A percentile compares a stretch with the other conserved stretches of the same genome.
Conservation (phyloP, 1,140 invertebrate genomes). For the Augochlora pura region DNA sequence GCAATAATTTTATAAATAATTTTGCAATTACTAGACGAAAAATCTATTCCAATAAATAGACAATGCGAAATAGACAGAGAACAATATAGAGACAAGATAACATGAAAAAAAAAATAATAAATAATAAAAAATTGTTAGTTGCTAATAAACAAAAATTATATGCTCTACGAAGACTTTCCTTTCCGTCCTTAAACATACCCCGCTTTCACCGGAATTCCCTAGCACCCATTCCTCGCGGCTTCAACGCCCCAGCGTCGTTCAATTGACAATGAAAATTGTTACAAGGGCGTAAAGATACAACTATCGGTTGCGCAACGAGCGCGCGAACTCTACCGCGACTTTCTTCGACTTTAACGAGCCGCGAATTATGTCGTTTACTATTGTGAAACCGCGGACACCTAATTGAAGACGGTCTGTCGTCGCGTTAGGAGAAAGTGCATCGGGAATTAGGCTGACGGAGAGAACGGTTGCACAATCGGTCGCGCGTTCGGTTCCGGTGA, state of each 20-base stretch:
- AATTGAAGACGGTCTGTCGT: not conserved
- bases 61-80: no score
- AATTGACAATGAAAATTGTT: constrained; percentile 5
- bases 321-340: not conserved
- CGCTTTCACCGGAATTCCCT: not conserved
- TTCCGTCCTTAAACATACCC: no score
- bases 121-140: no score
- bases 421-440: constrained; percentile 6
- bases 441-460: not conserved
- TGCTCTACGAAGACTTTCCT: no score
- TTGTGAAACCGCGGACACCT: not conserved
- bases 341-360: constrained; percentile 21
- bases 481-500: not conserved
- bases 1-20: no score
- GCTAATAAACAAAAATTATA: no score
- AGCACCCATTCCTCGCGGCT: not conserved
- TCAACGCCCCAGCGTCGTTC: not conserved
- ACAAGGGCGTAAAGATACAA: not conserved
- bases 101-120: no score
- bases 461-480: not conserved
- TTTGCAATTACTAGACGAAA: no score
- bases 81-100: no score
- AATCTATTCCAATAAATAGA: no score
- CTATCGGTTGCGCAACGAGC: not conserved
- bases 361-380: constrained; percentile 10